Evolutionary conservation across 2,888 invertebrate genomes (phyloP).

Genomic region (Villa cingulata): DNA sequence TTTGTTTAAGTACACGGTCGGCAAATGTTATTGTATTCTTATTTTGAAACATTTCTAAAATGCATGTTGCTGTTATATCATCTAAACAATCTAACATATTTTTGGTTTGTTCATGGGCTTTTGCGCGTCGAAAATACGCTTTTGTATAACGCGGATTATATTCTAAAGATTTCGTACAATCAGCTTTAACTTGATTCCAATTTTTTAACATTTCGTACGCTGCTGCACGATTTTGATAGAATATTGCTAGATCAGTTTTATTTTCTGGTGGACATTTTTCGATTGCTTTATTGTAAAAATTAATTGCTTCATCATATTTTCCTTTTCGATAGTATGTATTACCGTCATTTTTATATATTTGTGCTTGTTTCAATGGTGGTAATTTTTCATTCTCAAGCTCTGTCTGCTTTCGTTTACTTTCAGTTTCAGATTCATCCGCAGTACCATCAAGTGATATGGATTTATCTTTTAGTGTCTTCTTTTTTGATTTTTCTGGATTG

Average conservation of each 20-base stretch:
- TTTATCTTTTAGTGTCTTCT: constrained; percentile 43
- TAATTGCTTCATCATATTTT: constrained; percentile 83
- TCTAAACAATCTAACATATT: constrained; percentile 71
- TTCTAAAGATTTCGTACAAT: constrained; percentile 74
- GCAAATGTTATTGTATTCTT: constrained; percentile 67
- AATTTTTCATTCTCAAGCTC: constrained; percentile 25
- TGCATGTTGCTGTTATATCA: constrained; percentile 86
- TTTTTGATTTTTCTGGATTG: constrained; percentile 36
- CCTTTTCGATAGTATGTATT: constrained; percentile 74
- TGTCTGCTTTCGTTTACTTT: constrained; percentile 9
- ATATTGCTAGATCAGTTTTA: constrained; percentile 66
- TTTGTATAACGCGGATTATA: constrained; percentile 77
- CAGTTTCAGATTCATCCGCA: constrained; percentile 30
- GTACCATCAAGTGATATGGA: constrained; percentile 44
- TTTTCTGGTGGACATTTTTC: constrained; percentile 68
- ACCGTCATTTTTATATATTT: constrained; percentile 72
- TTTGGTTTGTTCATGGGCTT: constrained; percentile 66
- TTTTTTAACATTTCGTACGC: constrained; percentile 84
- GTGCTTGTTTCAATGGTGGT: constrained; percentile 58
- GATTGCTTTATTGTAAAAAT: constrained; percentile 84
- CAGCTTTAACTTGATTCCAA: constrained; percentile 70
- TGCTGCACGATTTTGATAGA: constrained; percentile 92
- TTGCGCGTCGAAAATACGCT: constrained; percentile 71
- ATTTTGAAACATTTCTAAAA: constrained; percentile 78
- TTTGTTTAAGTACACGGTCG: constrained; percentile 74